phyloP scores from a whole-genome alignment of 2,888 invertebrate genomes.

The Acheta domesticus region DNA sequence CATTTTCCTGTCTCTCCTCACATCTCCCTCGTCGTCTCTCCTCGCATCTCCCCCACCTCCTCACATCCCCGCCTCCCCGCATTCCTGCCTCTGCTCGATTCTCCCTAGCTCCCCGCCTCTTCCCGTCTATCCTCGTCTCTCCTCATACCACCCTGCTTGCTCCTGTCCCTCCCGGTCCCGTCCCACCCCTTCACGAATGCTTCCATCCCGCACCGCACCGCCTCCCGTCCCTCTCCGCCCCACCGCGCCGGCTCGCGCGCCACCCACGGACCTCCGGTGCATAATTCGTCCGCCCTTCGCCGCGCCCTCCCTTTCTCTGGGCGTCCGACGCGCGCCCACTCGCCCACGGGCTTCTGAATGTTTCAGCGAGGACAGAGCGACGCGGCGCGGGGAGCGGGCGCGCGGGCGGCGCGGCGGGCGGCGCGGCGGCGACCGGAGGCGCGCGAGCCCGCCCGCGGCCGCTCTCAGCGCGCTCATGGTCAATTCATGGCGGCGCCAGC shows the following conservation, averaged over 20 bases:
- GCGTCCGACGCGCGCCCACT: too few species aligned
- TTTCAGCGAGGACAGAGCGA: neutral
- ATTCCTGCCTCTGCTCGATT: neutral
- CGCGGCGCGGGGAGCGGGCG: neutral
- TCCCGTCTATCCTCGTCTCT: neutral
- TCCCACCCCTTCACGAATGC: neutral
- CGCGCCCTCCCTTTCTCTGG: too few species aligned
- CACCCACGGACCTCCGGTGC: neutral
- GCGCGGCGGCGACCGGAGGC: neutral
- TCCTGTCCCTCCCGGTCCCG: neutral
- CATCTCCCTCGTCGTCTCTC: too few species aligned
- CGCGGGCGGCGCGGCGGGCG: neutral
- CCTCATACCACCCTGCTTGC: neutral
- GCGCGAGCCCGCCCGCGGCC: neutral
- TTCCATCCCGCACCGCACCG: neutral
- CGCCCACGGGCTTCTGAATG: neutral
- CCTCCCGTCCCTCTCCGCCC: neutral
- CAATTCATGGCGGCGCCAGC: neutral
- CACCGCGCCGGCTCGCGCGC: neutral
- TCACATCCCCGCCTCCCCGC: neutral
- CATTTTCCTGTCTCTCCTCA: too few species aligned
- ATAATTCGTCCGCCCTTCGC: neutral
- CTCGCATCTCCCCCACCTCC: too few species aligned
- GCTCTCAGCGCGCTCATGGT: slow-evolving; percentile 9
- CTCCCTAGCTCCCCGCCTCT: neutral